Evolutionary conservation across 2,797 vertebrate genomes (phyloP).

Genomic region (Buphagus erythrorhynchus): DNA sequence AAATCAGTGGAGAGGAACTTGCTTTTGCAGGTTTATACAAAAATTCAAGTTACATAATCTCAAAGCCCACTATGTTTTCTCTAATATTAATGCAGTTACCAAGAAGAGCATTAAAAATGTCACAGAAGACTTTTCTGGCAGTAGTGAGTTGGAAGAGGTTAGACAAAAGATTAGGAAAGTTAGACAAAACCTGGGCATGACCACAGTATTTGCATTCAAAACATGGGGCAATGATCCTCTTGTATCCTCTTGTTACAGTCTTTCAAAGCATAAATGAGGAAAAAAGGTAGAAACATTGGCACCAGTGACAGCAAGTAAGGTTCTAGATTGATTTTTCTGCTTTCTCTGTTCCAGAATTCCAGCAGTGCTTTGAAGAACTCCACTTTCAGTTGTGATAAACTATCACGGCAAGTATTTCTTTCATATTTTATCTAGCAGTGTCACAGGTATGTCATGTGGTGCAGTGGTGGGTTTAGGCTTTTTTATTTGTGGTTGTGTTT

Average conservation of each 20-base stretch:
- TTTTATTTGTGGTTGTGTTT: neutral
- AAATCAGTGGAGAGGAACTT: neutral
- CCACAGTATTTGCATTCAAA: neutral
- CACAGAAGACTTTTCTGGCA: neutral
- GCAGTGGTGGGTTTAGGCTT: neutral
- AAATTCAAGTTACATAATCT: neutral
- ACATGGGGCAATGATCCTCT: neutral
- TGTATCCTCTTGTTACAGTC: neutral
- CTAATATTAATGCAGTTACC: neutral
- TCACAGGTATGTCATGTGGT: neutral
- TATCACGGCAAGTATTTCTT: conserved; percentile 66
- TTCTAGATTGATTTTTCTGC: neutral
- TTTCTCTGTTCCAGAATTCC: conserved; percentile 58
- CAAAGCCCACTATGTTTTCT: neutral
- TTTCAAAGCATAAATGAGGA: neutral
- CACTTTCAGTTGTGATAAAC: conserved; percentile 56
- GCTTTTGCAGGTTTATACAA: neutral
- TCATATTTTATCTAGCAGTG: neutral
- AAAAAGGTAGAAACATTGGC: neutral
- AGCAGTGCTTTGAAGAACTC: neutral
- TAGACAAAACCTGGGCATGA: neutral
- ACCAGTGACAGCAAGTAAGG: neutral
- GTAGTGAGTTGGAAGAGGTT: neutral
- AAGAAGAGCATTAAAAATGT: neutral
- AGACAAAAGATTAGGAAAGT: too few species aligned